A percentile compares a stretch with the other conserved stretches of the same genome.
Conservation (phyloP, 2,888 invertebrate species). For the Folsomia candida region DNA sequence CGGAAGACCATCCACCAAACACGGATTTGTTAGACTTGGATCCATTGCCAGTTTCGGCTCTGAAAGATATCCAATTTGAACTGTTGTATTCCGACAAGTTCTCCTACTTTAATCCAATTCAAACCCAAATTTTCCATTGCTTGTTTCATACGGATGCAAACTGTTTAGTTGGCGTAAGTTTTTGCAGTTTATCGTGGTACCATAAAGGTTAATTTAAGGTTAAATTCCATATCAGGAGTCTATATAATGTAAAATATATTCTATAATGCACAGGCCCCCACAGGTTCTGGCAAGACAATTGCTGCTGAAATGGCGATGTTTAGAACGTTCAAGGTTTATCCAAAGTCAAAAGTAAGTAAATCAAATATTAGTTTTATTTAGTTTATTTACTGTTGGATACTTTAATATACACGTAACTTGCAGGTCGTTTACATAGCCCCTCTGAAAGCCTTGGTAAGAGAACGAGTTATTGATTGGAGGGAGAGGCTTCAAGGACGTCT, state of each 20-base stretch:
- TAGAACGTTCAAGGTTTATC: slow-evolving; percentile 77
- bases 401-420: too few species aligned
- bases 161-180: slow-evolving; percentile 73
- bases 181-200: neutral
- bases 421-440: slow-evolving; percentile 97
- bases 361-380: too few species aligned
- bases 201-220: slow-evolving; percentile 33
- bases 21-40: slow-evolving; percentile 88
- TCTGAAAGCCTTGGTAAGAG: slow-evolving; percentile 93
- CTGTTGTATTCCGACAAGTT: slow-evolving; percentile 74
- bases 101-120: slow-evolving; percentile 96
- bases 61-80: slow-evolving; percentile 75
- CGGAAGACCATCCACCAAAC: slow-evolving; percentile 86
- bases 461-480: slow-evolving; percentile 94
- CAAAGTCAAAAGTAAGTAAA: slow-evolving; percentile 70
- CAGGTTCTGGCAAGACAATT: slow-evolving; percentile 97
- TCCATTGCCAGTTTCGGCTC: slow-evolving; percentile 79
- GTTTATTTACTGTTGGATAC: slow-evolving; percentile 1
- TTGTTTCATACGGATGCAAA: slow-evolving; percentile 93
- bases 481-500: slow-evolving; percentile 70
- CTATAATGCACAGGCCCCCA: too few species aligned
- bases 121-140: slow-evolving; percentile 96
- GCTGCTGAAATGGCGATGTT: slow-evolving; percentile 97
- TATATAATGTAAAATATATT: too few species aligned
- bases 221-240: too few species aligned